Evolutionary conservation across 2,113 vertebrate genomes (phyloP).

Genomic region (Neopipo cinnamomea): DNA sequence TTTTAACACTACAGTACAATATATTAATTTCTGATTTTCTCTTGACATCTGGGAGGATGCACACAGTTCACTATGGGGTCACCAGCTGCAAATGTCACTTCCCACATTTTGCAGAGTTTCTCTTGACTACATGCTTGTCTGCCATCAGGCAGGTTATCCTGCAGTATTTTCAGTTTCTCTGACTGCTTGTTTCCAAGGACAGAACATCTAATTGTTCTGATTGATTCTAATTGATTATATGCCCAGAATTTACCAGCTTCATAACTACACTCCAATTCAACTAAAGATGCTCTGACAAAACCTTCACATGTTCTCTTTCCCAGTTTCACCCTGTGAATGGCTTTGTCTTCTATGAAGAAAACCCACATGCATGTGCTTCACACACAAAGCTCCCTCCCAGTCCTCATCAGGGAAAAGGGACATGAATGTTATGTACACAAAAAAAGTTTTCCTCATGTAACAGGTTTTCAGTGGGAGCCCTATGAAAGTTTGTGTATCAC

Average conservation of each 20-base stretch:
- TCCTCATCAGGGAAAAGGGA: neutral
- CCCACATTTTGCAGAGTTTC: neutral
- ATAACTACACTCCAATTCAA: neutral
- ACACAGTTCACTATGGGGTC: neutral
- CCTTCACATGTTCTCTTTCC: neutral
- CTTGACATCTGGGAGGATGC: neutral
- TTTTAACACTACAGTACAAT: neutral
- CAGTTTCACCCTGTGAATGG: neutral
- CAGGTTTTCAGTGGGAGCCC: neutral
- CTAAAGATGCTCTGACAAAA: neutral
- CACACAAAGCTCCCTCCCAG: neutral
- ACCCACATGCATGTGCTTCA: neutral
- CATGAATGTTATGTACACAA: rapidly evolving
- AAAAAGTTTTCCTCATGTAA: neutral
- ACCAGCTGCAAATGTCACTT: neutral
- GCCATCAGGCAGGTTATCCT: neutral
- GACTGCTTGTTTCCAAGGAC: neutral
- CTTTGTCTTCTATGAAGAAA: neutral
- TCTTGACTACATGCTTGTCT: neutral
- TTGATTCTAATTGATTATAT: neutral
- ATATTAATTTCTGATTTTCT: neutral
- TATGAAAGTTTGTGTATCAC: neutral
- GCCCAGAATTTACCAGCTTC: neutral
- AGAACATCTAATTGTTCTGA: neutral
- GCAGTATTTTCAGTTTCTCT: neutral